phyloP scores from a whole-genome alignment of 2,113 vertebrate genomes.

The Oreotrochilus melanogaster region DNA sequence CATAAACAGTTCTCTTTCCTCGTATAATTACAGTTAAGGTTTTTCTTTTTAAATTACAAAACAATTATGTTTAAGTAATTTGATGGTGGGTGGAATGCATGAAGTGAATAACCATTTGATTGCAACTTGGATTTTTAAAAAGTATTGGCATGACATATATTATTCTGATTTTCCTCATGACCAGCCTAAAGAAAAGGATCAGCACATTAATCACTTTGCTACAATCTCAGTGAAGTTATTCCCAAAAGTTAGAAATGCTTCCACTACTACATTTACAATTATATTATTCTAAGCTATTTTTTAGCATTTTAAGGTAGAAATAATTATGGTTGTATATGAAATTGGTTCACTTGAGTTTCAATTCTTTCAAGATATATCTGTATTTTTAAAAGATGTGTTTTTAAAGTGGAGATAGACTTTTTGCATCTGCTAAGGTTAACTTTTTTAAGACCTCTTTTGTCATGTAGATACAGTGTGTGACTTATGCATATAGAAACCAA shows the following conservation, averaged over 20 bases:
- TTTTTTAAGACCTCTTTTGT: not conserved
- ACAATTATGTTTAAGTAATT: constrained; percentile 18
- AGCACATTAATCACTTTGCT: not conserved
- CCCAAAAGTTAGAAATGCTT: not conserved
- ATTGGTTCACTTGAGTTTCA: not conserved
- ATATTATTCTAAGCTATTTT: not conserved
- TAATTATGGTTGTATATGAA: not conserved
- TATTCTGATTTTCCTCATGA: constrained; percentile 30
- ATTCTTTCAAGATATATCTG: not conserved
- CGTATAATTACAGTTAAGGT: constrained; percentile 22
- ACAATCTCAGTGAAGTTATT: not conserved
- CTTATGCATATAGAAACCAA: not conserved
- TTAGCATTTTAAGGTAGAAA: not conserved
- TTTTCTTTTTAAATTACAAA: constrained; percentile 30
- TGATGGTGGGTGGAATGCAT: not conserved
- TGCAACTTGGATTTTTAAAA: not conserved
- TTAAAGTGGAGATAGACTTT: not conserved
- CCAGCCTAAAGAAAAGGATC: constrained; percentile 10
- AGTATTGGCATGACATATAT: not conserved
- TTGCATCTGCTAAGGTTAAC: not conserved
- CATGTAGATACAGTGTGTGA: not conserved
- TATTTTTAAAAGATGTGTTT: not conserved
- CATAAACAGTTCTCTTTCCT: not conserved
- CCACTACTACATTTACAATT: not conserved
- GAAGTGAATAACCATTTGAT: not conserved